These are phyloP conservation scores for Erpetoichthys calabaricus DNA, from an alignment of 2,797 vertebrate species.

Conservation along the genomic window DNA sequence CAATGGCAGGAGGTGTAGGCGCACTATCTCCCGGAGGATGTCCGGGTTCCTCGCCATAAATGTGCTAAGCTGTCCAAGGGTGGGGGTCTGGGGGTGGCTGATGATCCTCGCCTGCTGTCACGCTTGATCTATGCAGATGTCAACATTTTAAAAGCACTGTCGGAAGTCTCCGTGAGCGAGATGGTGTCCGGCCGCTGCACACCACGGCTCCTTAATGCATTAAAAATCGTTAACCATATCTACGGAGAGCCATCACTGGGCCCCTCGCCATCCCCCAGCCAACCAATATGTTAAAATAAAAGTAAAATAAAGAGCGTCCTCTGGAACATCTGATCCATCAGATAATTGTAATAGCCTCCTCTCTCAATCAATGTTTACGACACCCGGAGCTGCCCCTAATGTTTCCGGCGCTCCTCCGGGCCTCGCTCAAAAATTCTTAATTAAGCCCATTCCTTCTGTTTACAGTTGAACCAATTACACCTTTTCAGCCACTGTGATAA, in stretches of 20 bases:
- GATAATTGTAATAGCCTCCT: conserved; percentile 6
- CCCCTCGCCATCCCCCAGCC: conserved; percentile 39
- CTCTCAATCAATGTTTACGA: conserved; percentile 94
- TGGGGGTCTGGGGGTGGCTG: conserved; percentile 26
- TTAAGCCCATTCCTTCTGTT: conserved; percentile 97
- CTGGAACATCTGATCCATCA: too few relatives aligned
- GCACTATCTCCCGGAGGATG: too few relatives aligned
- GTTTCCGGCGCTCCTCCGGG: conserved; percentile 84
- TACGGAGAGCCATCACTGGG: conserved; percentile 61
- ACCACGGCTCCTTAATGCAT: conserved; percentile 70
- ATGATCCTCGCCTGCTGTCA: conserved; percentile 29
- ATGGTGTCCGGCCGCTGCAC: conserved; percentile 38
- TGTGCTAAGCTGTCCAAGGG: neutral
- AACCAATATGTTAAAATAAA: conserved; percentile 44
- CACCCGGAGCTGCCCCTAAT: conserved; percentile 84
- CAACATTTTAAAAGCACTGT: conserved; percentile 61
- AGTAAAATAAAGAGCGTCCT: conserved; percentile 43
- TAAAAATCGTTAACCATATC: conserved; percentile 76
- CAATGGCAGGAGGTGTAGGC: too few relatives aligned
- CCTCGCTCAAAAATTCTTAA: conserved; percentile 98
- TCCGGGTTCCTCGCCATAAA: too few relatives aligned
- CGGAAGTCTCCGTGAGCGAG: conserved; percentile 24
- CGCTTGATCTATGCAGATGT: conserved; percentile 43
- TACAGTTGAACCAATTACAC: conserved; percentile 96
- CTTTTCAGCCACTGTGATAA: conserved; percentile 60